Evolutionary conservation across 2,888 invertebrate genomes (phyloP), one percentile per base, ranked within the genome.

Genomic region (Drosophila paranaensis): DNA sequence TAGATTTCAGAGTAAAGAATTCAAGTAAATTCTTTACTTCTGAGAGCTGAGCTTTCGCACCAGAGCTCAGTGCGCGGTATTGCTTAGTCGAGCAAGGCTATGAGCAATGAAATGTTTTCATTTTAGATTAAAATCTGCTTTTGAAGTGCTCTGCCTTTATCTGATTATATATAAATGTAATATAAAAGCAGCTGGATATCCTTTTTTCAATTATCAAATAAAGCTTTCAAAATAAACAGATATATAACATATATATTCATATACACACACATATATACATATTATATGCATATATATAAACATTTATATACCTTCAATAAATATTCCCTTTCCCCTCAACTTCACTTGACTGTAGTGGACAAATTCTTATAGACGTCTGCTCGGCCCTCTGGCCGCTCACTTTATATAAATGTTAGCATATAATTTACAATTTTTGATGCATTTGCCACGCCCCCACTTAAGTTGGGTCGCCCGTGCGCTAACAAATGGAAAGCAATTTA

Each of bases 401-500:
- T 20, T 20, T 20, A 20, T 20, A 50, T n/a, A 53, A 13, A 53
- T 39, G 54, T 45, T 50, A 14, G 55, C 50, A 56, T 51, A 77
- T 72, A 60, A 69, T 69, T 61, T 70, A 69, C 55, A 77, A 76
- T 77, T 62, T 60, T 39, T 60, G 45, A 16, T 60, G 62, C 56
- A 60, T 37, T 20, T 60, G 55, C 62, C 50, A 62, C 61, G 45
- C 45, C 67, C 33, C 20, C 45, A n/a, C 43, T 63, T n/a, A 39
- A 39, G 56, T 35, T 37, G 45, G 27, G 10, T 14, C 55, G 69
- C 16, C 66, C 66, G 48, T 48, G 51, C 42, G 66, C 6, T 16
- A 55, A 77, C 61, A 79, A 77, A 77, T 77, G 79, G 64, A 60
- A 46, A 74, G 79, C 79, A 79, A 77, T 77, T 77, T 77, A 74